These are phyloP conservation scores for Delphinus delphis DNA, from an alignment of 2,113 vertebrate species.

Conservation along the genomic window DNA sequence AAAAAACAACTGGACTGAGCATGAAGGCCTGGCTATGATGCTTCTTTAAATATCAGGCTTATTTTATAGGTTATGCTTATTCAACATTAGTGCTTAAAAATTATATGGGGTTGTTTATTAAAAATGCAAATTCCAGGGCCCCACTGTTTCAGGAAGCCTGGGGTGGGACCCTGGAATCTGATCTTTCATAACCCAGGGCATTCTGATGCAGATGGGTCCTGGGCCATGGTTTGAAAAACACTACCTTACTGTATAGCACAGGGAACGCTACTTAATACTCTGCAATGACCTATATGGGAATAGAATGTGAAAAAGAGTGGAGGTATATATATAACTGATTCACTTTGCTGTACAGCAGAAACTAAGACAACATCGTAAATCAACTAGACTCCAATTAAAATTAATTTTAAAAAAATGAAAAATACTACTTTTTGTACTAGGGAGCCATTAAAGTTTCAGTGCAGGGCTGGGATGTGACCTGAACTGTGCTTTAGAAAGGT, in stretches of 20 bases:
- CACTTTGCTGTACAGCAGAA: too few relatives aligned
- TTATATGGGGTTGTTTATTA: background rate
- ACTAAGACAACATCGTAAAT: too few relatives aligned
- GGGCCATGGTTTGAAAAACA: background rate
- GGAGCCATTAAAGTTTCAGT: background rate
- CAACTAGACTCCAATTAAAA: too few relatives aligned
- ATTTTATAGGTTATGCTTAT: background rate
- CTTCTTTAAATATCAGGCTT: background rate
- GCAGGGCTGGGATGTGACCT: background rate
- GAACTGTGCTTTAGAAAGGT: background rate
- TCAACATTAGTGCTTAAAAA: background rate
- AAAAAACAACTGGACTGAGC: background rate
- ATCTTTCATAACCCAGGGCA: background rate
- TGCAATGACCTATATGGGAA: too few relatives aligned
- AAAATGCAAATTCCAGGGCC: background rate
- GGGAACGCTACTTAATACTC: too few relatives aligned
- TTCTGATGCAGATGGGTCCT: background rate
- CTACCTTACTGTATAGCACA: background rate
- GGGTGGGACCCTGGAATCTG: background rate
- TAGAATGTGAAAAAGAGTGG: too few relatives aligned
- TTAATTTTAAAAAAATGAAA: too few relatives aligned
- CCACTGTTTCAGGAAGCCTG: background rate
- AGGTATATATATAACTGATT: too few relatives aligned
- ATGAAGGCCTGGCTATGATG: too few relatives aligned
- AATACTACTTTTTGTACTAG: too few relatives aligned